Evolutionary conservation across 2,888 invertebrate species (phyloP), one percentile per base, ranked within the genome.

Genomic region (Clanis bilineata): DNA sequence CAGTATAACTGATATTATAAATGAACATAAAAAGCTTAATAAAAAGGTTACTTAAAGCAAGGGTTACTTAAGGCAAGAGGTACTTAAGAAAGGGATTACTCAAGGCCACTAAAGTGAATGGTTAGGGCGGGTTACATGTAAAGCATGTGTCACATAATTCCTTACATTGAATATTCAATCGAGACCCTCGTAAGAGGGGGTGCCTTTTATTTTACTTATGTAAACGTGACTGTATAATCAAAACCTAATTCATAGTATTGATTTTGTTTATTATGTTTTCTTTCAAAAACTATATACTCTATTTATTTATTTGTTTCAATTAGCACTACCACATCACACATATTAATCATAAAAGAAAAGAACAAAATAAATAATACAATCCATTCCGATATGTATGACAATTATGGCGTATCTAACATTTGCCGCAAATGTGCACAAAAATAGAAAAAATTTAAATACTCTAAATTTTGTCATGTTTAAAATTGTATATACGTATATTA

Each of bases 81-180:
- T 41, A 10, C 21, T 7, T 10, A 21, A 44, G 21, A 21, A 47
- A 28, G 25, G 25, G 47, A 47, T 47, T 47, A 28, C 47, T 23
- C 12, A 1, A 18, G 51, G 15, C 9, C 32, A 51, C 51, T 51
- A 51, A 51, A 51, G 18, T 32, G 51, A 51, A 51, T 51, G 18
- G 32, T 28, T 32, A 47, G 28, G 51, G 18, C 1, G 39, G 39
- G 41, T 5, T 28, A 51, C 51, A 51, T 51, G 51, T 51, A 51
- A 51, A 51, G 32, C 18, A 7, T 43, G 51, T 51, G 51, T 32
- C 51, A 51, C 51, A 51, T 51, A 28, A 51, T 51, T 28, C 51
- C 18, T 18, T 18, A 3, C 51, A 28, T 18, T 51, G 51, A 51
- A 51, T 51, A 51, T 51, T 51, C 32, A 32, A 51, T 51, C 28